phyloP scores from a whole-genome alignment of 2,888 invertebrate genomes.

The Drosophila macrothrix region DNA sequence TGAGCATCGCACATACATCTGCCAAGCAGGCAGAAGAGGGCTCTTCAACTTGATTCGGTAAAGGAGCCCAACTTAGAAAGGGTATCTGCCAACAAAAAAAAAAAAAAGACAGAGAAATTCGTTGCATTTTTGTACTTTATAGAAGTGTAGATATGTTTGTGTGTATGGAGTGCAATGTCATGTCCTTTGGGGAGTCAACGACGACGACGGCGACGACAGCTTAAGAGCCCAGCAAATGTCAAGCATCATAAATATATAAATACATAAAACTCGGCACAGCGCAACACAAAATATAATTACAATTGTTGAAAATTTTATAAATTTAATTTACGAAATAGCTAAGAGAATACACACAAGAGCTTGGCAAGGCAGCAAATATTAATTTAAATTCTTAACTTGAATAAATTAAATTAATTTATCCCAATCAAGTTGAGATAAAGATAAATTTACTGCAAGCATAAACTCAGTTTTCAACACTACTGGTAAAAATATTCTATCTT shows the following conservation, averaged over 20 bases:
- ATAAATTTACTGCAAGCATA: not conserved
- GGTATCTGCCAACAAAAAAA: constrained; percentile 11
- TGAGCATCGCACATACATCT: constrained; percentile 30
- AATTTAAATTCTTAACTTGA: not conserved
- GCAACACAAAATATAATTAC: constrained; percentile 38
- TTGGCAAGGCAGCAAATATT: not conserved
- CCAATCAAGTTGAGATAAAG: not conserved
- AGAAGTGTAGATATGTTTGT: constrained; percentile 6
- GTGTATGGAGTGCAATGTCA: constrained; percentile 37
- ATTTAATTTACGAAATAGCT: constrained; percentile 11
- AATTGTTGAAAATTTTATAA: constrained; percentile 12
- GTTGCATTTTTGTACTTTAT: constrained; percentile 19
- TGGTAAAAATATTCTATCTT: not conserved
- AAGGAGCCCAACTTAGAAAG: constrained; percentile 4
- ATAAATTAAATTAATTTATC: not conserved
- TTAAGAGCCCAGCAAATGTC: constrained; percentile 37
- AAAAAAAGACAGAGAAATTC: not conserved
- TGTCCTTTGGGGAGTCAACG: constrained; percentile 28
- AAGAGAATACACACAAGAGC: not conserved
- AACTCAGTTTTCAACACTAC: not conserved
- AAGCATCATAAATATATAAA: constrained; percentile 22
- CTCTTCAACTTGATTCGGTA: constrained; percentile 27
- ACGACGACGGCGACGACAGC: constrained; percentile 42
- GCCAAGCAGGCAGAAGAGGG: constrained; percentile 20
- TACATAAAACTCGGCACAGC: not conserved